Base-by-base conservation (phyloP, 2,113 vertebrate species). In the Terrapene triunguis region DNA sequence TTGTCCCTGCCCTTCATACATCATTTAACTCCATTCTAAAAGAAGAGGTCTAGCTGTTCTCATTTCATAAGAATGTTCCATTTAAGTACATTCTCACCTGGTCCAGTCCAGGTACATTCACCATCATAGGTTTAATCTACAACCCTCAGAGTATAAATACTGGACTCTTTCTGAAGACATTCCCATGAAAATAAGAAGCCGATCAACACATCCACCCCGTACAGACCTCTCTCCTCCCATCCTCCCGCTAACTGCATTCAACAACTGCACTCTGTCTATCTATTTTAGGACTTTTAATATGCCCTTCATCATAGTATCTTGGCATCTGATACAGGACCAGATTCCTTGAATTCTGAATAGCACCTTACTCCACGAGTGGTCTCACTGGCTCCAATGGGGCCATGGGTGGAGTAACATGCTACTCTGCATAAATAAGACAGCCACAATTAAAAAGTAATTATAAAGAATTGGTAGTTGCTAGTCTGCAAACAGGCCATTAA, bases 71-170 rank as follows among this genome's bases (percentile, higher is more conserved):
- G 65, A n/a, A 72, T 38, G 65, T 72, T 72, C 65, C 38, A 72
- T 38, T 38, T 72, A 72, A 72, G 8, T 38, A 72, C 19, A 72
- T 72, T 72, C n/a, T 38, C 65, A 38, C n/a, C 35, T 72, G 65
- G 35, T 11, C 65, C 17, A 38, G 19, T 72, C 19, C 35, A 72
- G 14, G 17, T 72, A 8, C 74, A 83, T 12, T 32, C 0, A 0
- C 78, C 24, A 10, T 42, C 0, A 0, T 24, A 35, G 57, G 25
- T 54, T 92, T 14, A 62, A 25, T 78, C 47, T 48, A 24, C 8
- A 32, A 42, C 0, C 0, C 57, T 29, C 48, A 44, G 55, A 69
- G 5, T 0, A 6, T 35, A 55, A 80, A 51, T n/a, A 69, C 32
- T 65, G 35, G n/a, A 27, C 14, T 76, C 74, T 76, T 76, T 76